phyloP scores from a whole-genome alignment of 1,140 invertebrate species.

The Hypothenemus hampei region DNA sequence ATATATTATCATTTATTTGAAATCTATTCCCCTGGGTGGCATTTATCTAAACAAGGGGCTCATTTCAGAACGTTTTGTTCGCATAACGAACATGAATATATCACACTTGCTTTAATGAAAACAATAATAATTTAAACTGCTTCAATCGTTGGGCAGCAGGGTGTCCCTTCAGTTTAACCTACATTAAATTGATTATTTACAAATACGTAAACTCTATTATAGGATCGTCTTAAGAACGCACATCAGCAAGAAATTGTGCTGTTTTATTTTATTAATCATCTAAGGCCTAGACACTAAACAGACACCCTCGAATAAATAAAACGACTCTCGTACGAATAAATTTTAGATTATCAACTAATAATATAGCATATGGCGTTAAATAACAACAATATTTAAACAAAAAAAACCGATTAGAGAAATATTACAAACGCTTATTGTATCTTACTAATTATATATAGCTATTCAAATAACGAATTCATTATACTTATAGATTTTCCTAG shows the following conservation, averaged over 20 bases:
- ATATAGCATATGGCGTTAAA: slow-evolving; percentile 13
- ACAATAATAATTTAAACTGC: neutral
- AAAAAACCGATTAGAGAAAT: slow-evolving; percentile 10
- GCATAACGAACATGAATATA: slow-evolving; percentile 16
- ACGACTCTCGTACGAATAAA: neutral
- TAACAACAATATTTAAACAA: slow-evolving; percentile 13
- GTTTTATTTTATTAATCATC: neutral
- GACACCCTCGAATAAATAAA: neutral
- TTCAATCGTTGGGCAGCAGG: neutral
- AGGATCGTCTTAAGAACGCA: neutral
- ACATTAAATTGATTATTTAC: neutral
- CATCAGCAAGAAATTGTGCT: neutral
- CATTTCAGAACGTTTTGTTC: slow-evolving; percentile 1
- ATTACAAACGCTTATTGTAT: slow-evolving; percentile 8
- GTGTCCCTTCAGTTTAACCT: neutral
- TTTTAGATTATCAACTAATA: slow-evolving; percentile 6
- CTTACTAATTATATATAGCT: slow-evolving; percentile 5
- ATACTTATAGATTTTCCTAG: neutral
- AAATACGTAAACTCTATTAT: neutral
- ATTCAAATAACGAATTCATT: neutral
- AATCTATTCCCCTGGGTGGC: slow-evolving; percentile 9
- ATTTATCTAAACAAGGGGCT: slow-evolving; percentile 1
- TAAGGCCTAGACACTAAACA: neutral
- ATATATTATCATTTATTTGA: neutral
- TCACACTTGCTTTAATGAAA: slow-evolving; percentile 18